A percentile compares a stretch with the other conserved stretches of the same genome.
Conservation (phyloP, 1,140 invertebrate genomes). For the Ceratosolen fusciceps region DNA sequence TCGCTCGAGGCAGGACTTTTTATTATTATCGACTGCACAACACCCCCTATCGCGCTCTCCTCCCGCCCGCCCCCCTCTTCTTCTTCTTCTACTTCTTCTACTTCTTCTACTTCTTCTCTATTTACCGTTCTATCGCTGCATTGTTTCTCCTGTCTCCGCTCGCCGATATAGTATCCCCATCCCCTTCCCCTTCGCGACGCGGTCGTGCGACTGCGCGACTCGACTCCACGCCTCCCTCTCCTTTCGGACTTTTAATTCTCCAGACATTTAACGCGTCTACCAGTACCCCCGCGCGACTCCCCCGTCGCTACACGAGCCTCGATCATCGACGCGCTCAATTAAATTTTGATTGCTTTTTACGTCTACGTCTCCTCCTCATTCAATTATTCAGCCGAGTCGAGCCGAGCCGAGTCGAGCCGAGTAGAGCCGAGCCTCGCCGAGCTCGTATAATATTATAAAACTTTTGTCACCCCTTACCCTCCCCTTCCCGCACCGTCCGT, state of each 20-base stretch:
- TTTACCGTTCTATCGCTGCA: not conserved
- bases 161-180: too few relatives aligned
- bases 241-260: not conserved
- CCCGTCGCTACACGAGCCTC: too few relatives aligned
- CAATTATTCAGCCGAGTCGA: constrained; percentile 34
- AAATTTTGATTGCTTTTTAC: constrained; percentile 43
- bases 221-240: not conserved
- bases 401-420: not conserved
- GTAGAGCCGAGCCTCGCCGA: too few relatives aligned
- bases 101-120: constrained; percentile 9
- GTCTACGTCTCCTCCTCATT: constrained; percentile 35
- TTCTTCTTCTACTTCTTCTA: constrained; percentile 7
- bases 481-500: too few relatives aligned
- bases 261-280: not conserved
- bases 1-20: constrained; percentile 23
- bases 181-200: not conserved
- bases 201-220: too few relatives aligned
- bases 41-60: too few relatives aligned
- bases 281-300: not conserved
- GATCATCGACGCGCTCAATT: constrained; percentile 18
- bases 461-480: too few relatives aligned
- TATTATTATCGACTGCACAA: too few relatives aligned
- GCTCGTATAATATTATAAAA: too few relatives aligned
- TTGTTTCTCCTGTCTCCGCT: too few relatives aligned
- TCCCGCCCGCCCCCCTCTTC: not conserved